Evolutionary conservation across 2,113 vertebrate species (phyloP), one percentile per base, ranked within the genome.

Genomic region (Diglossa brunneiventris): DNA sequence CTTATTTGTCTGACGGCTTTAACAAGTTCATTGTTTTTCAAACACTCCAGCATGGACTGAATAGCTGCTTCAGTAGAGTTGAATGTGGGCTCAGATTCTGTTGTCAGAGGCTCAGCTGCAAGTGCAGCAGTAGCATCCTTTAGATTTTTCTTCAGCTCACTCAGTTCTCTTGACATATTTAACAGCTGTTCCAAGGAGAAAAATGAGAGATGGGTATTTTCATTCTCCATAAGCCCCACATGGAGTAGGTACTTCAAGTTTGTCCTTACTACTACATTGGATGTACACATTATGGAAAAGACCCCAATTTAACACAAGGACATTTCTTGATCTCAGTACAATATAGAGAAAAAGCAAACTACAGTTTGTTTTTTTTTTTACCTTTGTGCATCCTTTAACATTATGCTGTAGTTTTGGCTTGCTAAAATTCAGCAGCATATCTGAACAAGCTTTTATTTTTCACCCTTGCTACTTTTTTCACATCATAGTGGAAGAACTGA

Each of bases 151-250:
- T 98, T 99, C 95, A 99, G 89, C 52, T 99, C 98, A n/a, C 98
- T 99, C 89, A 99, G 98, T 95, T 99, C 99, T 92, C 98, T 98
- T 59, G 99, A 99, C 99, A 99, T 99, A 96, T 99, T 99, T 92
- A 99, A 97, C 69, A 99, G 98, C 99, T 99, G 89, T 92, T 95
- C 19, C 67, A 69, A 90, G 49, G 68, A 89, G 75, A 94, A 87
- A 91, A 80, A 69, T 19, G 39, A 82, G 87, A 93, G 53, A 83
- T 3, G 7, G 4, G 21, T 59, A 58, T 92, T 94, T 92, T 64
- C 49, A 50, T 69, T 89, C 50, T 87, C 44, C 46, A 22, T 8
- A 90, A 64, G 33, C 61, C 77, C 41, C 33, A 73, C 83, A 77
- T 7, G 5, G 35, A 91, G 8, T 4, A 59, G 44, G 46, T 76